phyloP scores from a whole-genome alignment of 2,888 invertebrate species.

The Mechanitis messenoides region DNA sequence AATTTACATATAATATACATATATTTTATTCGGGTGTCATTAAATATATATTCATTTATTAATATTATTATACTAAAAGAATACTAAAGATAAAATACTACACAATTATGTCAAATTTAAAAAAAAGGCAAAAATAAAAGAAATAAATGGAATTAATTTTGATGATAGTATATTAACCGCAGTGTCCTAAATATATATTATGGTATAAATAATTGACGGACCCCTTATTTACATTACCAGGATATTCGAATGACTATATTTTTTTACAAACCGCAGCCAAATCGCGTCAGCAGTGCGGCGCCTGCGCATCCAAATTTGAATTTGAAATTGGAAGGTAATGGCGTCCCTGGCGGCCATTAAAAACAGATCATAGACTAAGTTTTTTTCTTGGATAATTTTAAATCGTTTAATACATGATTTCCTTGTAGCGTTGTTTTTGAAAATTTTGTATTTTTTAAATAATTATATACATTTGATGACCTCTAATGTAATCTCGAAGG shows the following conservation, averaged over 20 bases:
- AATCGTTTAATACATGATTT: slow-evolving; percentile 43
- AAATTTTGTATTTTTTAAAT: slow-evolving; percentile 4
- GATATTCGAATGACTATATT: slow-evolving; percentile 47
- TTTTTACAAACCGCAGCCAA: slow-evolving; percentile 51
- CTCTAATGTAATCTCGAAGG: no score
- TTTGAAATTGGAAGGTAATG: slow-evolving; percentile 60
- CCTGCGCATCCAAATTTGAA: slow-evolving; percentile 57
- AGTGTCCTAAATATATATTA: slow-evolving; percentile 30
- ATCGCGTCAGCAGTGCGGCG: slow-evolving; percentile 52
- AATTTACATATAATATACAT: no score
- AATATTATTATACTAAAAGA: no score
- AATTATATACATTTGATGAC: neutral
- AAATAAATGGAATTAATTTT: no score
- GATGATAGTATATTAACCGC: slow-evolving; percentile 7
- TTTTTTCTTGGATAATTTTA: slow-evolving; percentile 47
- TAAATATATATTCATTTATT: no score
- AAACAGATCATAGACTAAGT: slow-evolving; percentile 62
- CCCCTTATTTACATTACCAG: slow-evolving; percentile 41
- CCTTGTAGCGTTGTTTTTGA: slow-evolving; percentile 37
- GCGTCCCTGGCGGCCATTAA: slow-evolving; percentile 58
- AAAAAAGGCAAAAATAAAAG: no score
- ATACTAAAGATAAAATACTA: no score
- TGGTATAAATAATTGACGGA: slow-evolving; percentile 27
- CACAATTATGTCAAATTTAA: no score
- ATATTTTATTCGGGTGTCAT: no score